Conservation (phyloP, 2,797 vertebrate genomes). For the Melanotaenia nigrans region DNA sequence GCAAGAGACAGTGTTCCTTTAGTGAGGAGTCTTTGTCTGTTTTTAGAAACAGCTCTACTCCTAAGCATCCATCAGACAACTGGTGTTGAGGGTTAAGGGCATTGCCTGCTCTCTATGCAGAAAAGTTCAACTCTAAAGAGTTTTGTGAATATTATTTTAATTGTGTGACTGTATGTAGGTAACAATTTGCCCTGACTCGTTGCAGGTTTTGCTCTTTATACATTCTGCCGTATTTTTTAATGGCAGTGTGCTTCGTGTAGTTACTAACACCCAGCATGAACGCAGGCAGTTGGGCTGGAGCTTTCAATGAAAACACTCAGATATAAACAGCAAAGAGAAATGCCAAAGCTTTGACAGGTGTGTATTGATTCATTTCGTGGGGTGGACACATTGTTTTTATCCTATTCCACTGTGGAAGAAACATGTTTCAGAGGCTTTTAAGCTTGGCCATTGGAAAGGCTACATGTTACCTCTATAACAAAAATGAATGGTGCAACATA, state of each 20-base stretch:
- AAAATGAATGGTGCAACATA: neutral
- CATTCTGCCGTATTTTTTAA: conserved; percentile 39
- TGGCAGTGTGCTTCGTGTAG: conserved; percentile 45
- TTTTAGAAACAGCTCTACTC: conserved; percentile 71
- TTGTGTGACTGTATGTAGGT: conserved; percentile 14
- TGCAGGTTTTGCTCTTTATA: conserved; percentile 49
- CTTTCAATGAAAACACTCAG: conserved; percentile 58
- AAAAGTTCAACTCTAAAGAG: conserved; percentile 24
- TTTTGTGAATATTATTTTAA: conserved; percentile 3
- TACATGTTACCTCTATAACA: neutral
- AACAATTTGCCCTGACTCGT: conserved; percentile 33
- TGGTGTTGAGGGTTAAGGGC: conserved; percentile 61
- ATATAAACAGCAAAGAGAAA: conserved; percentile 51
- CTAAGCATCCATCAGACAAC: conserved; percentile 60
- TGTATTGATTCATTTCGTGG: conserved; percentile 52
- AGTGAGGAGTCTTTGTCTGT: conserved; percentile 67
- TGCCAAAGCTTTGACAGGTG: conserved; percentile 56
- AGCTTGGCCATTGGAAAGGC: neutral
- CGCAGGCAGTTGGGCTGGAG: conserved; percentile 54
- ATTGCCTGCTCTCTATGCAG: conserved; percentile 41
- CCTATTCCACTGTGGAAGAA: neutral
- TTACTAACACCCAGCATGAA: conserved; percentile 65
- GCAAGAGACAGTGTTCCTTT: conserved; percentile 65
- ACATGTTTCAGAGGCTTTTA: conserved; percentile 1
- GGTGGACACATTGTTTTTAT: conserved; percentile 17